Percentiles rank a stretch among this genome's conserved stretches.
These are phyloP conservation scores for Drosophila dives DNA, from an alignment of 2,888 invertebrate genomes.

Conservation along the genomic window DNA sequence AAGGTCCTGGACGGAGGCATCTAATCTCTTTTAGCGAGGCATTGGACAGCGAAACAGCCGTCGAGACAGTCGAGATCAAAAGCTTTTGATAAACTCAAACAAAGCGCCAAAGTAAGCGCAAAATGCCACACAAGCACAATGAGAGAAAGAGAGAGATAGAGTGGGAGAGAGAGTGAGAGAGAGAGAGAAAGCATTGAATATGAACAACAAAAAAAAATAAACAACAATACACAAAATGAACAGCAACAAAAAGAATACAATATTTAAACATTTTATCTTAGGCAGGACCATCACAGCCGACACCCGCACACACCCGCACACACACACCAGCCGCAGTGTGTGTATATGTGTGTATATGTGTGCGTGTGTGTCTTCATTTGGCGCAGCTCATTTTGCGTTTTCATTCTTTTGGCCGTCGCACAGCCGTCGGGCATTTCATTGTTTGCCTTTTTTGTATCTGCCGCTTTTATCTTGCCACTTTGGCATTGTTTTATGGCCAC, in stretches of 20 bases:
- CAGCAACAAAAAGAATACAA: slow-evolving; percentile 32
- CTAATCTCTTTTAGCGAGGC: slow-evolving; percentile 42
- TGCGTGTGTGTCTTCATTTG: slow-evolving; percentile 53
- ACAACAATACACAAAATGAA: background rate
- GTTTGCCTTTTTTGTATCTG: slow-evolving; percentile 66
- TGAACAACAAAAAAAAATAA: background rate
- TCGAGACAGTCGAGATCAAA: slow-evolving; percentile 68
- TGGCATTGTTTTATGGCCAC: slow-evolving; percentile 71
- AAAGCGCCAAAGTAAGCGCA: slow-evolving; percentile 64
- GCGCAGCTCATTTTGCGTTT: slow-evolving; percentile 69
- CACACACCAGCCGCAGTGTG: background rate
- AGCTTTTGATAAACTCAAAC: slow-evolving; percentile 67
- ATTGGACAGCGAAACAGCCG: slow-evolving; percentile 43
- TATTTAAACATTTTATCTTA: slow-evolving; percentile 66
- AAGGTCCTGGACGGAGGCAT: slow-evolving; percentile 25
- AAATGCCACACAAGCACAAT: slow-evolving; percentile 48
- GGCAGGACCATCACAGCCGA: background rate
- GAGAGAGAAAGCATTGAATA: background rate
- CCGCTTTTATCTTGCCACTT: slow-evolving; percentile 71
- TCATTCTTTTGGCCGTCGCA: slow-evolving; percentile 55
- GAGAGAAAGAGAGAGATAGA: background rate
- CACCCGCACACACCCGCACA: background rate
- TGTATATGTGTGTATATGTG: background rate
- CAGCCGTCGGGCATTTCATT: slow-evolving; percentile 61
- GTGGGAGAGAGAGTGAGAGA: background rate